Conservation (phyloP, 2,113 vertebrate genomes). For the Anolis sagrei region DNA sequence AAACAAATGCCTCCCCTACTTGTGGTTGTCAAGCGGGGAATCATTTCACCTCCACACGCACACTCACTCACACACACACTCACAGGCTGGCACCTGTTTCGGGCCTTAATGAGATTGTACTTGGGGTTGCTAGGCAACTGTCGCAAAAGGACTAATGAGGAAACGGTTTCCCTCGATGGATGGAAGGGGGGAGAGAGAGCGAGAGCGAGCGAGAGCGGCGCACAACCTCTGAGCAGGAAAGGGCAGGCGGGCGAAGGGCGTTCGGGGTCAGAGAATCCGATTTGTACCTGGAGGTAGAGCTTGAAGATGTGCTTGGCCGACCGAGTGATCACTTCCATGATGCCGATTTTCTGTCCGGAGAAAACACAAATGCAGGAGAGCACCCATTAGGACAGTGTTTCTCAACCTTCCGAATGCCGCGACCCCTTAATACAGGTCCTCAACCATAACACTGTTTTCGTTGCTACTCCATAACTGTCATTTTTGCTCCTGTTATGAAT, state of each 20-base stretch:
- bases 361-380: conserved; percentile 31
- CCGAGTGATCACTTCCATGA: conserved; percentile 93
- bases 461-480: no score
- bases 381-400: not conserved
- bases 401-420: no score
- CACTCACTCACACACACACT: no score
- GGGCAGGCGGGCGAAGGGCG: not conserved
- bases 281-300: conserved; percentile 94
- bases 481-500: no score
- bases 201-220: no score
- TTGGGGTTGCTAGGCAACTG: conserved; percentile 55
- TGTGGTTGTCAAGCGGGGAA: conserved; percentile 38
- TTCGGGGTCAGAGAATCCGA: not conserved
- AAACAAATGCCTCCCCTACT: not conserved
- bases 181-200: not conserved
- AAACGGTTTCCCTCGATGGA: conserved; percentile 9
- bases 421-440: no score
- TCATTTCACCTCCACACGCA: conserved; percentile 20
- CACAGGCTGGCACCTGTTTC: conserved; percentile 31
- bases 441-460: no score
- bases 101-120: conserved; percentile 58
- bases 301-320: conserved; percentile 99
- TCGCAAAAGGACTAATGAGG: conserved; percentile 46
- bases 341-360: conserved; percentile 89
- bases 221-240: not conserved